Base-by-base conservation (phyloP, 2,797 vertebrate genomes). In the Balearica regulorum region DNA sequence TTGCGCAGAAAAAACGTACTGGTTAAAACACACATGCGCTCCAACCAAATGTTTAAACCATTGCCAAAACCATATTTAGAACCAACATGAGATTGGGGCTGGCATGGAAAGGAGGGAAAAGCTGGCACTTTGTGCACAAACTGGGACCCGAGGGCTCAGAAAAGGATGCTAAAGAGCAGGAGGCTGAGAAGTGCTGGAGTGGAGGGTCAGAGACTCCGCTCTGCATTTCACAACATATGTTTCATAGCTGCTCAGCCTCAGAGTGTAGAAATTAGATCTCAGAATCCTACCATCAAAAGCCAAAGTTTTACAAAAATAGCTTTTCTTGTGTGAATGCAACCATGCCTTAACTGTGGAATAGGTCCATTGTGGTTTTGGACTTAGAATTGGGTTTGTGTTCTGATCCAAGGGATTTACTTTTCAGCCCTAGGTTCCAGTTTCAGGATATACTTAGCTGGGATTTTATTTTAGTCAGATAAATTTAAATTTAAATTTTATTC, bases 1-100 rank as follows among this genome's bases (percentile, higher is more conserved):
- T 28, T 10, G 51, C 1, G 8, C 39, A 31, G 90, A 58, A 76
- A 89, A 86, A 89, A 13, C 14, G 3, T 82, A 89, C 68, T 17
- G 5, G 37, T 79, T 86, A 81, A 91, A 96, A 91, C 61, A 78
- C 79, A 91, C 66, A 76, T 7, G 20, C 8, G 4, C 41, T 93
- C 84, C 71, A 57, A 95, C 69, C 41, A 69, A 92, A 81, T 0
- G 26, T 55, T 58, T 69, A 25, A 78, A 81, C 39, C n/a, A 11
- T 17, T 93, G 94, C 96, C 96, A 97, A 90, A 65, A 10, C 19
- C 13, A 0, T 82, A 89, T 94, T 92, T 90, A 92, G 94, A 95
- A 24, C 57, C 65, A 95, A 80, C 33, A 64, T 46, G 81, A 92
- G 86, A 87, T 12, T 70, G 79, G 66, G 80, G 66, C 49, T 96